Conservation (phyloP, 2,888 invertebrate genomes). For the Timandra comae region DNA sequence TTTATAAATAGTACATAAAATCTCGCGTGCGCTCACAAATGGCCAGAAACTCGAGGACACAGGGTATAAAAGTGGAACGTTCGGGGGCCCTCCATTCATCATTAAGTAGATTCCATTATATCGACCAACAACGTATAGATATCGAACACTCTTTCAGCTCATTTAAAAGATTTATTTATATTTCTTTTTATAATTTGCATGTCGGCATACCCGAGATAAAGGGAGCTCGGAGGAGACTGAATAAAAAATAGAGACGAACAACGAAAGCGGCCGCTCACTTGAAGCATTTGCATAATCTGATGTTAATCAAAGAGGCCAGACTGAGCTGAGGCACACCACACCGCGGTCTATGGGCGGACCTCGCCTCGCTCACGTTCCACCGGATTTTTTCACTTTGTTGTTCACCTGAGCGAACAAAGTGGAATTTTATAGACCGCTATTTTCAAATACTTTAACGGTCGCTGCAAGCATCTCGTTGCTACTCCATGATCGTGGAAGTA, state of each 20-base stretch:
- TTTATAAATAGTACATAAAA: conserved; percentile 32
- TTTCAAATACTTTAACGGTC: conserved; percentile 1
- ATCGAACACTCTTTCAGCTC: conserved; percentile 68
- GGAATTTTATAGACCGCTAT: too few relatives aligned
- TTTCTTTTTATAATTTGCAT: conserved; percentile 58
- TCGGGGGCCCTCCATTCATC: conserved; percentile 57
- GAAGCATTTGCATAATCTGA: conserved; percentile 75
- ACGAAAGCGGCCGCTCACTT: conserved; percentile 69
- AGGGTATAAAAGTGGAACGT: conserved; percentile 50
- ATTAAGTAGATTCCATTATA: conserved; percentile 62
- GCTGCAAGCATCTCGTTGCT: too few relatives aligned
- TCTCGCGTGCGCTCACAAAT: conserved; percentile 34
- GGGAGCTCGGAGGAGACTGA: conserved; percentile 53
- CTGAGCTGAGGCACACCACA: conserved; percentile 25
- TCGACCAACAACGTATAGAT: conserved; percentile 53
- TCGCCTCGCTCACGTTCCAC: conserved; percentile 7
- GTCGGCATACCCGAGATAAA: conserved; percentile 71
- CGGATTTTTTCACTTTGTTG: conserved; percentile 10
- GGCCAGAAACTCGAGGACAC: conserved; percentile 35
- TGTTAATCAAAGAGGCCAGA: conserved; percentile 69
- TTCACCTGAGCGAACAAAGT: too few relatives aligned
- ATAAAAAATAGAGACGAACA: conserved; percentile 65
- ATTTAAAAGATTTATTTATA: conserved; percentile 61
- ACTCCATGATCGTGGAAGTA: too few relatives aligned
- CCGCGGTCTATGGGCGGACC: conserved; percentile 13